These are phyloP conservation scores for Clusia tigrina DNA, from an alignment of 2,888 invertebrate species.

Conservation along the genomic window DNA sequence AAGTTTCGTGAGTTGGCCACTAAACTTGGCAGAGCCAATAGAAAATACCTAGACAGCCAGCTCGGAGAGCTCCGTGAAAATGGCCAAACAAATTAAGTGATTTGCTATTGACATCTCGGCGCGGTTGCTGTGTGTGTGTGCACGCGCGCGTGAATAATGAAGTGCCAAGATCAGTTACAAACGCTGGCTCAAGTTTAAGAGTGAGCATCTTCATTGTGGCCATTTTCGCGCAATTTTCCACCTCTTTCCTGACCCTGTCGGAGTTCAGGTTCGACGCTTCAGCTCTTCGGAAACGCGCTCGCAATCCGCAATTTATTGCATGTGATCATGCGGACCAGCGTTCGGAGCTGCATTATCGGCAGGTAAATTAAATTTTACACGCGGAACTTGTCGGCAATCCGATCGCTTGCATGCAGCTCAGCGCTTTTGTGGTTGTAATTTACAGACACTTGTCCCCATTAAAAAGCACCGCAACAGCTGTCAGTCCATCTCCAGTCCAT, in stretches of 20 bases:
- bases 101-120: conserved; percentile 57
- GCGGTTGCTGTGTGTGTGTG: too few species aligned
- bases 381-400: conserved; percentile 47
- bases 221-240: conserved; percentile 45
- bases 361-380: conserved; percentile 52
- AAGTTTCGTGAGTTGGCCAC: conserved; percentile 12
- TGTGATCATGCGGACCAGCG: conserved; percentile 15
- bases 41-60: too few species aligned
- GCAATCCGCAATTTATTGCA: conserved; percentile 10
- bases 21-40: conserved; percentile 21
- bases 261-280: conserved; percentile 35
- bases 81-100: conserved; percentile 56
- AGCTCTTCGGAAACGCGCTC: background rate
- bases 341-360: conserved; percentile 30
- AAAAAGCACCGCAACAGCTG: conserved; percentile 55
- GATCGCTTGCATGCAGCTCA: conserved; percentile 31
- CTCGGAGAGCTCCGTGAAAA: too few species aligned
- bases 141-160: conserved; percentile 54
- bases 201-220: conserved; percentile 26
- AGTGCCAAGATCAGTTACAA: conserved; percentile 55
- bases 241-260: conserved; percentile 48
- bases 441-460: conserved; percentile 58
- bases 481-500: conserved; percentile 34
- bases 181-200: background rate
- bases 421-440: conserved; percentile 37